Conservation (phyloP, 2,113 vertebrate species). For the Fregata magnificens region DNA sequence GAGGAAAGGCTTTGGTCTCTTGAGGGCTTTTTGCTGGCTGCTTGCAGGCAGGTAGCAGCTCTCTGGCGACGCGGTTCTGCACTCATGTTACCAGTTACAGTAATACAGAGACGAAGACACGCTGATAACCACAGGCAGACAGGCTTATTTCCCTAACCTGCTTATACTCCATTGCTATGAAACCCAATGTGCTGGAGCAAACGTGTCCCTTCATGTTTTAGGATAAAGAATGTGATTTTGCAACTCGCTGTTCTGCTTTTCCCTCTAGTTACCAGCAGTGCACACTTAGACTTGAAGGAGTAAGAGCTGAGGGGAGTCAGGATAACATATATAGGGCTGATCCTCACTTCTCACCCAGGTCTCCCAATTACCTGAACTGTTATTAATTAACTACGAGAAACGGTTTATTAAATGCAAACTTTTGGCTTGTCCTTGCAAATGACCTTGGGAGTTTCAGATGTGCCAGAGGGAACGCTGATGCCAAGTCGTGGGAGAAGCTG, state of each 20-base stretch:
- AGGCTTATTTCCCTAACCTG: not conserved
- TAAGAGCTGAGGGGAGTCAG: not conserved
- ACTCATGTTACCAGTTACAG: not conserved
- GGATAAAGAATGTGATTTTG: conserved; percentile 13
- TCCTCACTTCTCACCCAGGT: not conserved
- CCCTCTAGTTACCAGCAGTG: not conserved
- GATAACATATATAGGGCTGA: not conserved
- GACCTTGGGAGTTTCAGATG: not conserved
- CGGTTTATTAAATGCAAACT: not conserved
- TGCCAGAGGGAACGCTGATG: not conserved
- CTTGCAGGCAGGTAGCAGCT: not conserved
- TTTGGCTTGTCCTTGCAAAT: not conserved
- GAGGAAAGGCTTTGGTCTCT: not conserved
- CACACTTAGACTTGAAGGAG: not conserved
- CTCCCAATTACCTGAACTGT: not conserved
- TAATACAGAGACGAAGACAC: not conserved
- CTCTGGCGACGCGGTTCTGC: not conserved
- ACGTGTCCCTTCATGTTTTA: not conserved
- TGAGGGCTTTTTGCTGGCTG: not conserved
- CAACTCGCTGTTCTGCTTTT: not conserved
- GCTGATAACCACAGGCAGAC: not conserved
- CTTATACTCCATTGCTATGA: not conserved
- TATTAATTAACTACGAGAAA: not conserved
- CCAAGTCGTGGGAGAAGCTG: not conserved
- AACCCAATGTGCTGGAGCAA: not conserved